A percentile compares a stretch with the other conserved stretches of the same genome.
Evolutionary conservation across 2,113 vertebrate species (phyloP).

Genomic region (Oxyruncus cristatus): DNA sequence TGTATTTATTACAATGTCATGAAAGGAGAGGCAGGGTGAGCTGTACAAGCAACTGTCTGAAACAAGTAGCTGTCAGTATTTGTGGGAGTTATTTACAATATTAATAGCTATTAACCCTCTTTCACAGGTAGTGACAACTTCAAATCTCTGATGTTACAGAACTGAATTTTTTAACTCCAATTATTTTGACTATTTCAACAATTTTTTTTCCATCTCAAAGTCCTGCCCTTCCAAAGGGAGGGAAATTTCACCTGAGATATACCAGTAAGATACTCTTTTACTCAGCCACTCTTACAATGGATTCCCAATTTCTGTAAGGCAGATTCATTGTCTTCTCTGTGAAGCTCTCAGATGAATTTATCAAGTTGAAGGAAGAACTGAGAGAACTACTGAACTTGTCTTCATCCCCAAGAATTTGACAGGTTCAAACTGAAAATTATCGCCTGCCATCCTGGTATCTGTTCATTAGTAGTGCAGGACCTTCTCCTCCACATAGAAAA

Average conservation of each 20-base stretch:
- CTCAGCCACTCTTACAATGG: background rate
- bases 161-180: background rate
- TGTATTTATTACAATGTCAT: background rate
- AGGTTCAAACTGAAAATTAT: background rate
- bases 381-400: background rate
- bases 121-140: background rate
- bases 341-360: background rate
- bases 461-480: background rate
- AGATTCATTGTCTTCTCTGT: background rate
- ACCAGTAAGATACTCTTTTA: background rate
- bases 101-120: background rate
- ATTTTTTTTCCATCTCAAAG: background rate
- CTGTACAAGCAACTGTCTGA: background rate
- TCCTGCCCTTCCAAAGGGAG: background rate
- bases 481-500: background rate
- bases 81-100: background rate
- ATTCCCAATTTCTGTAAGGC: background rate
- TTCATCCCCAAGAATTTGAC: background rate
- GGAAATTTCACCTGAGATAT: background rate
- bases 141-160: background rate
- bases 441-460: background rate
- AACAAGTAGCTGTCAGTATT: background rate
- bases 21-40: background rate
- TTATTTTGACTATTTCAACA: background rate
- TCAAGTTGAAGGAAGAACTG: background rate